Percentiles rank a stretch among this genome's conserved stretches.
These are phyloP conservation scores for Boloria selene DNA, from an alignment of 2,888 invertebrate genomes.

Conservation along the genomic window DNA sequence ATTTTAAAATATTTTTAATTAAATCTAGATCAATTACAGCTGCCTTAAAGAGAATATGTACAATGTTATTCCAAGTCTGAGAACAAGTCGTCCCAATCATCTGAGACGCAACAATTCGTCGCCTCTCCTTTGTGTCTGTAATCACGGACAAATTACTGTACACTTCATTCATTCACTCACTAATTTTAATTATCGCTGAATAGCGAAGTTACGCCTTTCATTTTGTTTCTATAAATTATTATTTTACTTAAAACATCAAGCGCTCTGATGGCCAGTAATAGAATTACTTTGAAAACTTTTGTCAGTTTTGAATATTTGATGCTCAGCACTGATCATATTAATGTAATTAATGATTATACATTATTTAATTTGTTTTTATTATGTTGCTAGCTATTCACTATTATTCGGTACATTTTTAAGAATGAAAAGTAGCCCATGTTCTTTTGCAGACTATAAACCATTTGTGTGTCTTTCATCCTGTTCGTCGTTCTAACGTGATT, in stretches of 20 bases:
- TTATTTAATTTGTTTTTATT: too few species aligned
- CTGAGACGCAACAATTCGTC: constrained; percentile 23
- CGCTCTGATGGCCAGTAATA: background rate
- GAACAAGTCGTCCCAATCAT: constrained; percentile 22
- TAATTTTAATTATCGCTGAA: constrained; percentile 26
- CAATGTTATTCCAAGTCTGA: constrained; percentile 20
- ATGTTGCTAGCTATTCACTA: too few species aligned
- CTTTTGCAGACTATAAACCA: too few species aligned
- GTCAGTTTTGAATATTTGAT: too few species aligned
- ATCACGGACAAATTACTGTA: constrained; percentile 27
- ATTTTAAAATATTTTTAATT: background rate
- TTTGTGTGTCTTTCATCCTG: too few species aligned
- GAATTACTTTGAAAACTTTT: too few species aligned
- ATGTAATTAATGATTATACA: too few species aligned
- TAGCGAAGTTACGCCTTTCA: constrained; percentile 18
- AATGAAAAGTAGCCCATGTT: too few species aligned
- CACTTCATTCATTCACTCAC: constrained; percentile 23
- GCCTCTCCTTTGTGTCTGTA: constrained; percentile 18
- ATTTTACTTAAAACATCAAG: background rate
- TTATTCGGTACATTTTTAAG: too few species aligned
- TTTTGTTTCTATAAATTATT: constrained; percentile 11
- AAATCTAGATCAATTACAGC: background rate
- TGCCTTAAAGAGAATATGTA: constrained; percentile 16
- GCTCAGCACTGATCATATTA: too few species aligned
- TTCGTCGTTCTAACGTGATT: too few species aligned